phyloP scores from a whole-genome alignment of 2,113 vertebrate genomes.

The Anoplopoma fimbria region DNA sequence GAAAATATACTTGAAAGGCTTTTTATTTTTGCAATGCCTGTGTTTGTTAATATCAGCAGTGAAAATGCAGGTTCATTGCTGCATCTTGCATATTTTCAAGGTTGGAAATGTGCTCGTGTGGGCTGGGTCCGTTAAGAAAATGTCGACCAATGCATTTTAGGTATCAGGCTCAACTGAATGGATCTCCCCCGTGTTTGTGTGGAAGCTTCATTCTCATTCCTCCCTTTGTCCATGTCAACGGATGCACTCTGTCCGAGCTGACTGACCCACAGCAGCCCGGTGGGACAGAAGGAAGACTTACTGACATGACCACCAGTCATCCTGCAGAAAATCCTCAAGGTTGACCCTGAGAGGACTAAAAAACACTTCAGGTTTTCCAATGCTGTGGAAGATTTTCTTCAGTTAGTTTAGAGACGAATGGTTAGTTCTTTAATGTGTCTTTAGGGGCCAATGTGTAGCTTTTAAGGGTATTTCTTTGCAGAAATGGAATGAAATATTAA shows the following conservation, averaged over 20 bases:
- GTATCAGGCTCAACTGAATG: neutral
- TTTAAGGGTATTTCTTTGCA: neutral
- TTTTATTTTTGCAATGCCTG: constrained; percentile 1
- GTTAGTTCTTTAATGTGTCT: neutral
- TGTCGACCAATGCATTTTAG: constrained; percentile 28
- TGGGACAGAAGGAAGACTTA: constrained; percentile 17
- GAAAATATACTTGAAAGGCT: constrained; percentile 40
- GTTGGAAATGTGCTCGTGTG: constrained; percentile 24
- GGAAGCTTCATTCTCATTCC: constrained; percentile 31
- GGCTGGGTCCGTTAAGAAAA: constrained; percentile 26
- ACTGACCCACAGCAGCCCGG: constrained; percentile 28
- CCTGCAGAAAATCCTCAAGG: constrained; percentile 12
- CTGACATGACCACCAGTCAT: constrained; percentile 18
- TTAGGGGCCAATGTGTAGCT: neutral
- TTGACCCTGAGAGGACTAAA: constrained; percentile 1
- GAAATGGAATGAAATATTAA: neutral
- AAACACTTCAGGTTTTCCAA: neutral
- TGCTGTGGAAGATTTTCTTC: neutral
- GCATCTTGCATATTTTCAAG: constrained; percentile 39
- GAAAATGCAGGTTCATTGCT: constrained; percentile 14
- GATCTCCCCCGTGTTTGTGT: constrained; percentile 21
- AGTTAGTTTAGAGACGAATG: neutral
- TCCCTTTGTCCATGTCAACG: constrained; percentile 6
- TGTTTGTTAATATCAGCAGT: constrained; percentile 31
- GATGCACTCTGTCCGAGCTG: constrained; percentile 14